Conservation (phyloP, 2,888 invertebrate genomes). For the Caprella mutica region DNA sequence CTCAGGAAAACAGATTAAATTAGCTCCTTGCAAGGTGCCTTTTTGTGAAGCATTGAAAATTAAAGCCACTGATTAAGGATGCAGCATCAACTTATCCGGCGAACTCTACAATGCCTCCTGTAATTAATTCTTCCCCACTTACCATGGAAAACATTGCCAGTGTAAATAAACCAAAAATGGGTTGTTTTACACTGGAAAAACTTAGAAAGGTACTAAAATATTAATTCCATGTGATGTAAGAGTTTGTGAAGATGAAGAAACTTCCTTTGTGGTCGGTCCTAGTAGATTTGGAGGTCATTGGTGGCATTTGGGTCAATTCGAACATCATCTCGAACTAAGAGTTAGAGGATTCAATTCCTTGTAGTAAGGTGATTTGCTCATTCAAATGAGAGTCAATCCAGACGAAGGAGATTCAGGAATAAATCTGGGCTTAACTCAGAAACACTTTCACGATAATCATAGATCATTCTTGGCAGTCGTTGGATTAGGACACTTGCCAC, state of each 20-base stretch:
- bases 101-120: neutral
- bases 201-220: neutral
- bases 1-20: neutral
- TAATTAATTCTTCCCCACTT: neutral
- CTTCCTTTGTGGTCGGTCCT: neutral
- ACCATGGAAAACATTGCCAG: neutral
- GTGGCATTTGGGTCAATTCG: neutral
- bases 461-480: conserved; percentile 2
- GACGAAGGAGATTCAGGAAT: conserved; percentile 4
- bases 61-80: neutral
- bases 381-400: neutral
- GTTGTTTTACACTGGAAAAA: neutral
- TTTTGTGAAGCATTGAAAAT: neutral
- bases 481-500: conserved; percentile 3
- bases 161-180: neutral
- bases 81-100: neutral
- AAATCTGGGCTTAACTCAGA: conserved; percentile 3
- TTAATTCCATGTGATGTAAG: neutral
- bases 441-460: conserved; percentile 3
- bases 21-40: neutral
- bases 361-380: neutral
- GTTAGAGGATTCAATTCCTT: neutral
- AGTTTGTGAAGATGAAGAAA: neutral
- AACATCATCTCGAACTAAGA: neutral
- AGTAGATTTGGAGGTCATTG: neutral